Conservation (phyloP, 1,140 invertebrate genomes). For the Penaeus japonicus region DNA sequence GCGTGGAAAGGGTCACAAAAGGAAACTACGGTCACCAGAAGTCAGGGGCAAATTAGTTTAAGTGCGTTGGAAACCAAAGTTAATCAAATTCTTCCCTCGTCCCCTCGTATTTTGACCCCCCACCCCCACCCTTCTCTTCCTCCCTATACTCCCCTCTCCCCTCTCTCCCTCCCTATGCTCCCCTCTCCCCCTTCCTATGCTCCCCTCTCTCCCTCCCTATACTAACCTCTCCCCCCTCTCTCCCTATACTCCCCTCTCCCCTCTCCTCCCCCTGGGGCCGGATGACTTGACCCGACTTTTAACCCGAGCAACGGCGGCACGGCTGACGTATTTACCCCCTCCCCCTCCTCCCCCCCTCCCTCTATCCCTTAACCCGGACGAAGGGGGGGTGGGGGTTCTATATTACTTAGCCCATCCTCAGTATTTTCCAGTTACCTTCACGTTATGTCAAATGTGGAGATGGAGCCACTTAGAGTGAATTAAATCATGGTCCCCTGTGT, state of each 20-base stretch:
- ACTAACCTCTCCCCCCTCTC: background rate
- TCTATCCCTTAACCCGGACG: too few relatives aligned
- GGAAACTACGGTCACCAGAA: slow-evolving; percentile 22
- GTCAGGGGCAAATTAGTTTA: slow-evolving; percentile 55
- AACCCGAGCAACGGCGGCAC: background rate
- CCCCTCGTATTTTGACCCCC: slow-evolving; percentile 35
- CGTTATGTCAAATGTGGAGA: slow-evolving; percentile 27
- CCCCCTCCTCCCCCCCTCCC: background rate
- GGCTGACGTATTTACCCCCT: slow-evolving; percentile 31
- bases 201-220: background rate
- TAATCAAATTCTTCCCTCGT: slow-evolving; percentile 57
- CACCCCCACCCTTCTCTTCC: background rate
- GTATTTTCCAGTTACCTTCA: slow-evolving; percentile 45
- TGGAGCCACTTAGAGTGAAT: slow-evolving; percentile 28
- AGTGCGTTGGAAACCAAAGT: slow-evolving; percentile 54
- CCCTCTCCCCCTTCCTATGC: too few relatives aligned
- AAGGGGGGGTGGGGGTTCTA: too few relatives aligned
- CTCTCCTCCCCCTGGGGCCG: background rate
- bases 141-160: background rate
- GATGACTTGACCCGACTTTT: slow-evolving; percentile 51
- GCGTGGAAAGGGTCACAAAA: slow-evolving; percentile 47
- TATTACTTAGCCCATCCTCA: slow-evolving; percentile 41
- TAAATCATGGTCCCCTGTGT: background rate
- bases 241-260: background rate
- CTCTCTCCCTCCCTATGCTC: background rate